Evolutionary conservation across 1,140 invertebrate species (phyloP), one percentile per base, ranked within the genome.

Genomic region (Drosophila lowei): DNA sequence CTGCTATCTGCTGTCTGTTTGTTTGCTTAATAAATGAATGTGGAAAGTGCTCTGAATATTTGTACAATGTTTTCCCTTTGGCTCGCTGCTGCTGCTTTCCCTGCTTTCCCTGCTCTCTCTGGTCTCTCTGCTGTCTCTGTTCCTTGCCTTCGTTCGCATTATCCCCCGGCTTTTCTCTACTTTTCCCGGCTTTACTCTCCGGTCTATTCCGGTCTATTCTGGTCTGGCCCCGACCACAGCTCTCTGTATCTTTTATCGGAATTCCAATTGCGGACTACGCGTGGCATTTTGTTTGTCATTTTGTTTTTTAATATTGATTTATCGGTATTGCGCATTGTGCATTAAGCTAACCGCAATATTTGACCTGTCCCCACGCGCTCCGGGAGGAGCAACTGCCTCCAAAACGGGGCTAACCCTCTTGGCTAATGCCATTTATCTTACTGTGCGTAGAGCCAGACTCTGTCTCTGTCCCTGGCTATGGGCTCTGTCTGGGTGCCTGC

Each of bases 21-120:
- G 59, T 84, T 78, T 84, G 80, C 71, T 54, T 72, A 84, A 79
- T 67, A 75, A 75, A 75, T 83, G 71, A 84, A 83, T 57, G 75
- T 58, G 61, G 52, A 83, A 84, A 84, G 65, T 75, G 77, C 63
- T 85, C 74, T 55, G 63, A 84, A 84, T 84, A 79, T 84, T 84
- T 84, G 66, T 66, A 72, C 79, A 84, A 72, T 67, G 70, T 66
- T 71, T 61, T 79, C 56, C 42, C 25, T 62, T 65, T 50, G 8
- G 34, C 50, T 15, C 30, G n/a, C 15, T 13, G 7, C 18, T 50
- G 8, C 21, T 9, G 9, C 11, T 65, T 48, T 13, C 28, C 6
- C 13, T 41, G 16, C 21, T 43, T 16, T 30, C 11, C 25, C 23
- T 23, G 25, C n/a, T 55, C 11, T 8, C 2, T 1, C n/a, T n/a